Base-by-base conservation (phyloP, 2,113 vertebrate genomes). In the Crotophaga sulcirostris region DNA sequence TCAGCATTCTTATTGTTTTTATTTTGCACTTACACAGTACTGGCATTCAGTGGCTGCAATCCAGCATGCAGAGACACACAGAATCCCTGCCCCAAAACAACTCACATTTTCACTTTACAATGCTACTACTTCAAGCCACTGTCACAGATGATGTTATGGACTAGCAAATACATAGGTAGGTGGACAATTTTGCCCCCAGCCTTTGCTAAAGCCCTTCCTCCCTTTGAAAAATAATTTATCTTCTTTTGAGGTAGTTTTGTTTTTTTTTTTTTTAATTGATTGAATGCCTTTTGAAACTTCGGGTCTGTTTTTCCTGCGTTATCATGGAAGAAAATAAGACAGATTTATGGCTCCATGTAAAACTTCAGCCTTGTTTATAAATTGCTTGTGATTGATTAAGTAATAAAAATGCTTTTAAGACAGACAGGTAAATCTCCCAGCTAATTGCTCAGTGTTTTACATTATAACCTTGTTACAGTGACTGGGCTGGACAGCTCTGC, bases 361-460 rank as follows among this genome's bases (percentile, higher is more conserved):
- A 98, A 97, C 76, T 93, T 92, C 60, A 96, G 88, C 92, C 96
- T 98, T 98, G 98, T 98, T 98, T 98, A 97, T 98, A 97, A 98
- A 98, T 97, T 97, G 97, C 95, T 92, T 64, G 75, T 97, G 97
- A 98, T 98, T 98, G 98, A 98, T 98, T 98, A 98, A 98, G 97
- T 97, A 97, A 98, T 98, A 98, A 98, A 98, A 98, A 97, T 95
- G 97, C 98, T 98, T 98, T 98, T 98, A 98, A 96, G 97, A 97
- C 96, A 97, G 94, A 93, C 96, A 97, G 97, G 97, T 98, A 98
- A 98, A 97, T 98, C 97, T 98, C 84, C 34, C 82, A 93, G 94
- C 91, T 98, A 98, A 98, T 98, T 98, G 97, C 96, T 96, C 91
- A 90, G 96, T 82, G 96, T 92, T 97, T 97, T 97, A 96, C 87